Evolutionary conservation across 2,113 vertebrate species (phyloP).

Genomic region (Gopherus flavomarginatus): DNA sequence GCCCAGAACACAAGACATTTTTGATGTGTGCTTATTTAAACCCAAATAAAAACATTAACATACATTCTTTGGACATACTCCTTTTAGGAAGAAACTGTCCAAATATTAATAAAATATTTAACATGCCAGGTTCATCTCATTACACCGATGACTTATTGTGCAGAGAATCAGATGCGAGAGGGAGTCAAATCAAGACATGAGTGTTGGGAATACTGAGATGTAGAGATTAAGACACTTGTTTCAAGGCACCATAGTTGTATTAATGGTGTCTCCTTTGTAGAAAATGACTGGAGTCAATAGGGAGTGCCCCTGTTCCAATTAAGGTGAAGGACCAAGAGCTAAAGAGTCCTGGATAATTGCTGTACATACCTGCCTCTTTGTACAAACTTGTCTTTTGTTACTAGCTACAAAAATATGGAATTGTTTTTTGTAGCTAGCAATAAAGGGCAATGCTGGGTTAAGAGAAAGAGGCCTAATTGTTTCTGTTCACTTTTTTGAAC

Average conservation of each 20-base stretch:
- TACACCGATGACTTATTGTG: not conserved
- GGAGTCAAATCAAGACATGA: accelerated
- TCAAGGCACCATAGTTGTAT: not conserved
- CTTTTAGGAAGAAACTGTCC: constrained; percentile 15
- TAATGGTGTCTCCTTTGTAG: not conserved
- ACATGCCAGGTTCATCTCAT: not conserved
- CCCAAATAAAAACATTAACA: not conserved
- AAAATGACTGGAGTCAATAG: not conserved
- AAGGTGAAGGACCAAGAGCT: not conserved
- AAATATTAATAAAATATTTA: not conserved
- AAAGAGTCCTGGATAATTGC: not conserved
- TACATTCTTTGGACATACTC: not conserved
- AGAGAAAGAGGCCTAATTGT: not conserved
- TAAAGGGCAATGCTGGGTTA: not conserved
- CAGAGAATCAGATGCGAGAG: not conserved
- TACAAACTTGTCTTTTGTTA: not conserved
- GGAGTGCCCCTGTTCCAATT: not conserved
- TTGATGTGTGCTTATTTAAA: not conserved
- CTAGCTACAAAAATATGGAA: not conserved
- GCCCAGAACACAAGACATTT: not conserved
- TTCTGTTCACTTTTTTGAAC: not conserved
- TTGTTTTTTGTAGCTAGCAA: not conserved
- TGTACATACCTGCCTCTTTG: not conserved
- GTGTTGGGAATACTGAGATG: accelerated
- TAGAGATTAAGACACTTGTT: accelerated